A percentile compares a stretch with the other conserved stretches of the same genome.
Conservation (phyloP, 2,113 vertebrate species). For the Toxotes jaculatrix region DNA sequence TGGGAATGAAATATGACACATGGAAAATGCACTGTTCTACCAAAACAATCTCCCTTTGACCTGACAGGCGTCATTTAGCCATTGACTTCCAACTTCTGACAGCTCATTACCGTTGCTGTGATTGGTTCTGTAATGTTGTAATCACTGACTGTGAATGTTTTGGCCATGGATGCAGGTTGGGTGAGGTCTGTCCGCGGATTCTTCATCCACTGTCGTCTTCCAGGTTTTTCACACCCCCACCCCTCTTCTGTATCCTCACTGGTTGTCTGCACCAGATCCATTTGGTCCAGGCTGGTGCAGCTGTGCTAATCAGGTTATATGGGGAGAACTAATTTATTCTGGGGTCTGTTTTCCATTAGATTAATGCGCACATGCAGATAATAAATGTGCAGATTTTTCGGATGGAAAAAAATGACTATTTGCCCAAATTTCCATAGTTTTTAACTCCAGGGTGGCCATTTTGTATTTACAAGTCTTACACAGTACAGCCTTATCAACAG, state of each 20-base stretch:
- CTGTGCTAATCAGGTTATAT: constrained; percentile 68
- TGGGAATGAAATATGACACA: constrained; percentile 52
- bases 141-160: constrained; percentile 25
- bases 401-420: constrained; percentile 53
- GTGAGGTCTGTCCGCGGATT: constrained; percentile 17
- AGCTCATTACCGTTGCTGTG: constrained; percentile 45
- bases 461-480: constrained; percentile 66
- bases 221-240: constrained; percentile 13
- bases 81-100: constrained; percentile 30
- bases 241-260: constrained; percentile 12
- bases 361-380: constrained; percentile 59
- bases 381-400: constrained; percentile 73
- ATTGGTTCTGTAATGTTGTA: constrained; percentile 43
- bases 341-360: constrained; percentile 74
- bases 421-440: constrained; percentile 58
- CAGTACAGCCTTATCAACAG: constrained; percentile 60
- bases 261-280: constrained; percentile 47
- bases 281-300: constrained; percentile 47
- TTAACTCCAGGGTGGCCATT: constrained; percentile 73
- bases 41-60: constrained; percentile 36
- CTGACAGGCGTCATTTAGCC: constrained; percentile 37
- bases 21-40: constrained; percentile 40
- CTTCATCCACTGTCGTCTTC: constrained; percentile 20
- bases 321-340: constrained; percentile 55
- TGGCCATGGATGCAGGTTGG: constrained; percentile 22